These are phyloP conservation scores for Macropus fuliginosus DNA, from an alignment of 2,797 vertebrate genomes.

Conservation along the genomic window DNA sequence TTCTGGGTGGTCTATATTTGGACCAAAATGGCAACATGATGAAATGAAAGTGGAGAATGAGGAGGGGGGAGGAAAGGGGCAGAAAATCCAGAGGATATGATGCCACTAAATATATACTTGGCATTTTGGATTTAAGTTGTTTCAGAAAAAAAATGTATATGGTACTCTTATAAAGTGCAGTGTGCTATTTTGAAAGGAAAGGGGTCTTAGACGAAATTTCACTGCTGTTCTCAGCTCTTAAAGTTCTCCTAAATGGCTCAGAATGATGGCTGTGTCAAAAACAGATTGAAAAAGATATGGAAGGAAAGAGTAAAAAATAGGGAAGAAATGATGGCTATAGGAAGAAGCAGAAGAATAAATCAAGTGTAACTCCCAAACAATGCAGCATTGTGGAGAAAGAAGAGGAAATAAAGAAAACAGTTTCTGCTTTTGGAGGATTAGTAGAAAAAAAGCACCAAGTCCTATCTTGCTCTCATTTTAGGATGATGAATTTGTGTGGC, in stretches of 20 bases:
- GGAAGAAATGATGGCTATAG: neutral
- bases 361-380: neutral
- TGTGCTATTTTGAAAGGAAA: neutral
- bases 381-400: neutral
- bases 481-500: neutral
- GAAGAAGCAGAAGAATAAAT: neutral
- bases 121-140: neutral
- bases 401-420: neutral
- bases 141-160: neutral
- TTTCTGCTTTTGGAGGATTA: neutral
- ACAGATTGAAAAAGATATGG: neutral
- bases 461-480: neutral
- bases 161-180: neutral
- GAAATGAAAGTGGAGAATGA: neutral
- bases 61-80: neutral
- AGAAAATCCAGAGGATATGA: neutral
- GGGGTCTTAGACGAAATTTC: neutral
- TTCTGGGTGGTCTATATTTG: neutral
- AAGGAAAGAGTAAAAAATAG: neutral
- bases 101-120: neutral
- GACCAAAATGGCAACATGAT: neutral
- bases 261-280: neutral
- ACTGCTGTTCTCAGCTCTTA: neutral
- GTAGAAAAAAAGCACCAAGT: neutral
- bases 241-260: neutral